Conservation (phyloP, 1,140 invertebrate genomes). For the Drosophila simulans region DNA sequence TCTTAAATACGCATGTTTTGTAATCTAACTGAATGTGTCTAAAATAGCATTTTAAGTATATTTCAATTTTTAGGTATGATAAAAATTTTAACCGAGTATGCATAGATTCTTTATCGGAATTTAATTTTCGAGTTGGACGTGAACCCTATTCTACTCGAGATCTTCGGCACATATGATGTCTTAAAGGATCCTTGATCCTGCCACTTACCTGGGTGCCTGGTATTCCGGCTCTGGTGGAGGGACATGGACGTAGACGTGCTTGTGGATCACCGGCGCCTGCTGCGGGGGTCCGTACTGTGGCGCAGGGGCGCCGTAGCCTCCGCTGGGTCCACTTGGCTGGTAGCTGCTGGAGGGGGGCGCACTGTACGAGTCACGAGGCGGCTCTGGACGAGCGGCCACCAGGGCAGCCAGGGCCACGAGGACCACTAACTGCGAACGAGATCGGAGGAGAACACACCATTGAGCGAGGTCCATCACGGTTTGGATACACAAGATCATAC, state of each 20-base stretch:
- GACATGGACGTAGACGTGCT: constrained; percentile 94
- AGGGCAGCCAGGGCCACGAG: constrained; percentile 67
- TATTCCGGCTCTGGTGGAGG: constrained; percentile 93
- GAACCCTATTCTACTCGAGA: too few relatives aligned
- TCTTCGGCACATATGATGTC: neutral
- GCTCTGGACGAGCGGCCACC: constrained; percentile 76
- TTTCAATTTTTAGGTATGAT: too few relatives aligned
- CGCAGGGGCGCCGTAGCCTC: constrained; percentile 85
- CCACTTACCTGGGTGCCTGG: constrained; percentile 86
- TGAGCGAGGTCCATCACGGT: neutral
- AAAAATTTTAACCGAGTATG: too few relatives aligned
- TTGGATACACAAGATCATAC: constrained; percentile 57
- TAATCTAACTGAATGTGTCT: too few relatives aligned
- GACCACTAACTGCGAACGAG: constrained; percentile 65
- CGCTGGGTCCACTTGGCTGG: constrained; percentile 71
- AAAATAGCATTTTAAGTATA: too few relatives aligned
- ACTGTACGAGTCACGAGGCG: constrained; percentile 80
- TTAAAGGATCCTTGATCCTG: neutral
- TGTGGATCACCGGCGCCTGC: constrained; percentile 91
- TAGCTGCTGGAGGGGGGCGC: constrained; percentile 76
- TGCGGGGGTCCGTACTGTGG: constrained; percentile 90
- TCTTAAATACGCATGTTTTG: too few relatives aligned
- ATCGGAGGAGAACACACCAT: constrained; percentile 23
- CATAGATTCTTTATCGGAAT: too few relatives aligned
- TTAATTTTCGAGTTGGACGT: too few relatives aligned